phyloP scores from a whole-genome alignment of 2,797 vertebrate species.

The Mareca strepera region DNA sequence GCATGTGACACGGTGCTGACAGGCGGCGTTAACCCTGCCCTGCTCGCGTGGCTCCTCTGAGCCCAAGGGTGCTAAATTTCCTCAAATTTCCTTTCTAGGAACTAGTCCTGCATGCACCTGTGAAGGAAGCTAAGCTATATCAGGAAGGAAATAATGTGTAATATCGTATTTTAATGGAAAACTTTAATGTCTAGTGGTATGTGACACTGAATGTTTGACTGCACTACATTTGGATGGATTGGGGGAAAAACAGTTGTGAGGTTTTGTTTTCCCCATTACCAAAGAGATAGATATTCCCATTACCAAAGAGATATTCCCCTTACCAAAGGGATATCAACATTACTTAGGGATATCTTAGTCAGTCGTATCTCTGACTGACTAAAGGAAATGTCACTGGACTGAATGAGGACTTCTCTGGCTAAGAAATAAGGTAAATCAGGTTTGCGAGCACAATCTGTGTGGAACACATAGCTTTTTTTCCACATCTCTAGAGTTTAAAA shows the following conservation, averaged over 20 bases:
- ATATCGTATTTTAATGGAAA: background rate
- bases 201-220: background rate
- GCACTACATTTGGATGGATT: background rate
- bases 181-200: no score
- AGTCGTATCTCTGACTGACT: no score
- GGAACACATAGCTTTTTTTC: background rate
- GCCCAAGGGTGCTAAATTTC: background rate
- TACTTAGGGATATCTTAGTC: no score
- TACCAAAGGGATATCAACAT: no score
- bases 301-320: no score
- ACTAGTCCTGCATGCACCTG: background rate
- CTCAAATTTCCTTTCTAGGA: background rate
- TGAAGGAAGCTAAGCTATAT: background rate
- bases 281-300: no score
- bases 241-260: background rate
- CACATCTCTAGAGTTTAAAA: background rate
- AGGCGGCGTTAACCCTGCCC: no score
- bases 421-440: background rate
- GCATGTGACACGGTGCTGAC: background rate
- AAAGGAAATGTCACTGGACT: no score
- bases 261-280: background rate
- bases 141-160: background rate
- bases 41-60: background rate
- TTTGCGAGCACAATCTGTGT: background rate
- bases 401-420: background rate